These are phyloP conservation scores for Malurus elegans DNA, from an alignment of 2,113 vertebrate genomes.

Conservation along the genomic window DNA sequence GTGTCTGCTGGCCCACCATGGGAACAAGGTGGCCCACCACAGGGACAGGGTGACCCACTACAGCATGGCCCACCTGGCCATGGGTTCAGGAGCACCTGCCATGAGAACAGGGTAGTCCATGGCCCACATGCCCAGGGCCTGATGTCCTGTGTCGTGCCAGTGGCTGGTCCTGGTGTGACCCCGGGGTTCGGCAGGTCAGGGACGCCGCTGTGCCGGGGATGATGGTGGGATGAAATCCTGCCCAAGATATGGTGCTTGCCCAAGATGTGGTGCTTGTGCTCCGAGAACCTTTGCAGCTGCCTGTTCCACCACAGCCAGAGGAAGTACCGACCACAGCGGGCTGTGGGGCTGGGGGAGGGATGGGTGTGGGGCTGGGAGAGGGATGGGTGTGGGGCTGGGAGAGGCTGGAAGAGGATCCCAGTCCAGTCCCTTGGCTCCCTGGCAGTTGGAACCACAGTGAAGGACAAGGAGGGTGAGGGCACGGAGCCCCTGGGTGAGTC, in stretches of 20 bases:
- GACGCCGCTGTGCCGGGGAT: accelerated
- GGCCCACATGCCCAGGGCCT: not conserved
- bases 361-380: not conserved
- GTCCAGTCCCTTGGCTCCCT: accelerated
- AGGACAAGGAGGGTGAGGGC: not conserved
- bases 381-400: not conserved
- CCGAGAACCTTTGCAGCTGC: not conserved
- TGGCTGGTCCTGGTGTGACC: accelerated
- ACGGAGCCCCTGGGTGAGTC: not conserved
- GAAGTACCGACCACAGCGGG: not conserved
- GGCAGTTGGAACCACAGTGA: accelerated
- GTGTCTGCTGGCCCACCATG: accelerated
- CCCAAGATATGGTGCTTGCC: accelerated
- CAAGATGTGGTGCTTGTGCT: accelerated
- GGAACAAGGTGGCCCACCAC: not conserved
- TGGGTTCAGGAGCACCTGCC: not conserved
- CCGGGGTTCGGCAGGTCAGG: accelerated
- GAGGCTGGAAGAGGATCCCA: not conserved
- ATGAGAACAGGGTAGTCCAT: not conserved
- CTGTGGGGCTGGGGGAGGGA: not conserved
- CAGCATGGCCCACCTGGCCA: accelerated
- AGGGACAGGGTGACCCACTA: accelerated
- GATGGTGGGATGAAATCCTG: not conserved
- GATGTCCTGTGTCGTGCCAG: accelerated
- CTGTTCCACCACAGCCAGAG: not conserved